These are phyloP conservation scores for Sakesphorus luctuosus DNA, from an alignment of 2,113 vertebrate genomes.

Conservation along the genomic window DNA sequence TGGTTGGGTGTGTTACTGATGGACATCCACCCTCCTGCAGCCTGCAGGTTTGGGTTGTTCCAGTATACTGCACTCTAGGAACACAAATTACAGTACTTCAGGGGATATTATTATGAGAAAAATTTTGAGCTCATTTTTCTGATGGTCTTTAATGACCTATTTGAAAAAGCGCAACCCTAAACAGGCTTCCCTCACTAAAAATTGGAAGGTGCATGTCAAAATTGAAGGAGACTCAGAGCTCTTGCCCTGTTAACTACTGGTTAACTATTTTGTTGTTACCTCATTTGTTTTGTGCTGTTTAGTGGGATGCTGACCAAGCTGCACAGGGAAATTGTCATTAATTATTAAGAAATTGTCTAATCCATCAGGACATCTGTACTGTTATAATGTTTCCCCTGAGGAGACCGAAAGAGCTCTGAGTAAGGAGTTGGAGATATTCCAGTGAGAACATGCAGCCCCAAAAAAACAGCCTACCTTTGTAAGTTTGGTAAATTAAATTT, in stretches of 20 bases:
- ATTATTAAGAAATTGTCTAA: conserved; percentile 59
- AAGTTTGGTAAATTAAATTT: conserved; percentile 51
- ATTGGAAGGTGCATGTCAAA: background rate
- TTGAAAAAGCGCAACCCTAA: background rate
- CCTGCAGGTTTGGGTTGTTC: background rate
- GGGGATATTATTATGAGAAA: background rate
- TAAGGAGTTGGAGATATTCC: conserved; percentile 48
- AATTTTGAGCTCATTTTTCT: background rate
- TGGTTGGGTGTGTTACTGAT: background rate
- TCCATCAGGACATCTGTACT: conserved; percentile 37
- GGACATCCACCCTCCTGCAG: background rate
- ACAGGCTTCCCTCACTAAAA: background rate
- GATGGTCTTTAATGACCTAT: background rate
- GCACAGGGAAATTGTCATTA: conserved; percentile 15
- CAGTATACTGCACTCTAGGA: background rate
- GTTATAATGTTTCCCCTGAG: conserved; percentile 11
- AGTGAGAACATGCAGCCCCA: background rate
- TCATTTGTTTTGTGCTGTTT: conserved; percentile 27
- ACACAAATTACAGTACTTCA: background rate
- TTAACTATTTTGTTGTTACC: background rate
- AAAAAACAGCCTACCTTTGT: background rate
- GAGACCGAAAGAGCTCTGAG: conserved; percentile 27
- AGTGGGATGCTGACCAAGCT: conserved; percentile 45
- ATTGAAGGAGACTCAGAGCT: background rate
- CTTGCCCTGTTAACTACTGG: background rate